A percentile compares a stretch with the other conserved stretches of the same genome.
Conservation (phyloP, 2,797 vertebrate genomes). For the Sebastes reedi region DNA sequence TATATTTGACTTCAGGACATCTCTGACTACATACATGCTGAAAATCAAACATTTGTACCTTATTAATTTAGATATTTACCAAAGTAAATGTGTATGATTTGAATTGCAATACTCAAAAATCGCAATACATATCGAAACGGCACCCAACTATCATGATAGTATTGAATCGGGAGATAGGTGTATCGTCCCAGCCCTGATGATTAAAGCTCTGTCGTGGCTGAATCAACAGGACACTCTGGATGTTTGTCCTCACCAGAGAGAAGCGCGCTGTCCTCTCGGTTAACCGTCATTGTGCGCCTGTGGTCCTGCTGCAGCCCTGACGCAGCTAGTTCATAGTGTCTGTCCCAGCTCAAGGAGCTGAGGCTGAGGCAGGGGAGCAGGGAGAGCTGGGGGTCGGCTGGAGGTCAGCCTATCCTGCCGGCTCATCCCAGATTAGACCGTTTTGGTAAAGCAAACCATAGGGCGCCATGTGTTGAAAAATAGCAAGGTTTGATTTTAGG, state of each 20-base stretch:
- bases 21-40: too few species aligned
- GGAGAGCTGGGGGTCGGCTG: slow-evolving; percentile 46
- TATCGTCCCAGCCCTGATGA: not conserved
- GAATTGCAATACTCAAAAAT: not conserved
- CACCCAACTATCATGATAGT: too few species aligned
- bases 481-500: slow-evolving; percentile 13
- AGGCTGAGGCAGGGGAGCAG: slow-evolving; percentile 29
- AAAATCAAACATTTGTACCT: too few species aligned
- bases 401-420: slow-evolving; percentile 58
- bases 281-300: slow-evolving; percentile 40
- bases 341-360: slow-evolving; percentile 33
- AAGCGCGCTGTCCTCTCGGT: slow-evolving; percentile 41
- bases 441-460: slow-evolving; percentile 29
- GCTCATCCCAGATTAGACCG: slow-evolving; percentile 55
- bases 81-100: too few species aligned
- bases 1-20: too few species aligned
- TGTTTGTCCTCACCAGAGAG: slow-evolving; percentile 22
- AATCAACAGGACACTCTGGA: slow-evolving; percentile 18
- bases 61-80: too few species aligned
- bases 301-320: slow-evolving; percentile 30
- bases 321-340: slow-evolving; percentile 17
- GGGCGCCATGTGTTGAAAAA: not conserved
- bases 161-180: too few species aligned
- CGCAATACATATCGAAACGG: too few species aligned
- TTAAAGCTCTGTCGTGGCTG: not conserved